Base-by-base conservation (phyloP, 2,797 vertebrate genomes). In the Emydoidea blandingii region DNA sequence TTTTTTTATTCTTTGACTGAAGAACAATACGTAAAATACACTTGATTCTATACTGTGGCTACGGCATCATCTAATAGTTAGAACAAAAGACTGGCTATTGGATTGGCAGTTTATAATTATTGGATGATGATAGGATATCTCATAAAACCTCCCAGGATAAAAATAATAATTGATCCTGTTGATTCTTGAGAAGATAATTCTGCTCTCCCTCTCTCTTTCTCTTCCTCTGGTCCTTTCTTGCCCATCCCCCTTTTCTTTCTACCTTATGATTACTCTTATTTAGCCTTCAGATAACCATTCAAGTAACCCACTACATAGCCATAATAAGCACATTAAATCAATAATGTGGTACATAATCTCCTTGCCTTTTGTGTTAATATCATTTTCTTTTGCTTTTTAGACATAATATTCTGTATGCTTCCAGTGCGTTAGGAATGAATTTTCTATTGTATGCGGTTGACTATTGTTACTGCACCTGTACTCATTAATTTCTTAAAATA, bases 201-300 rank as follows among this genome's bases (percentile, higher is more conserved):
- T 56, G 15, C 56, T 81, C 56, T 56, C n/a, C 18, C 53, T 92
- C 78, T 78, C 74, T 85, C 57, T 68, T 85, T 87, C 78, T 90
- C 68, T 68, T 83, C n/a, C 53, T 91, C 57, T 49, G 21, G 29
- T 92, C 31, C 37, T 81, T 59, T 44, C n/a, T 84, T 15, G 50
- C 56, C 53, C 92, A 89, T 59, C 53, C 27, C 88, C 88, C 23
- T 72, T 81, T 88, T 94, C 29, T 83, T 92, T 79, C 53, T 80
- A 11, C 72, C 79, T 91, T 83, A 79, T 72, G 80, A 79, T n/a
- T 94, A 56, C 87, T 95, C 37, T 92, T 93, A 91, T n/a, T 96
- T 95, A 96, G 95, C 81, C 54, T 96, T 96, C 95, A 96, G 79
- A 86, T 94, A 91, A 88, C 44, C 80, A 88, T 90, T 92, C 81